Conservation (phyloP, 2,888 invertebrate genomes). For the Clitarchus hookeri region DNA sequence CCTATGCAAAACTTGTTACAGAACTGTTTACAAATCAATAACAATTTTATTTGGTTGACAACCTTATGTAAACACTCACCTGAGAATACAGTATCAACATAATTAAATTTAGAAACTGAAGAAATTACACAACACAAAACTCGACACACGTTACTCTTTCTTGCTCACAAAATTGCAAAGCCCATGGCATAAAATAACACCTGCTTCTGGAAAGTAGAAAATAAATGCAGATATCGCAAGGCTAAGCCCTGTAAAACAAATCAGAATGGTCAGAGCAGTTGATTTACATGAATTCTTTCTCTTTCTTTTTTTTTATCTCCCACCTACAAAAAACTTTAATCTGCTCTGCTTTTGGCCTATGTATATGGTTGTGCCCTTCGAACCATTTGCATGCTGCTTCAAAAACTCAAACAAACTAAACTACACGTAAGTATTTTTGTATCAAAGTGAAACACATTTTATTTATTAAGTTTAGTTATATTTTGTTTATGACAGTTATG, state of each 20-base stretch:
- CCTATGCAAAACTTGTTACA: too few species aligned
- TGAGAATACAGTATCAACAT: too few species aligned
- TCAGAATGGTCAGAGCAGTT: conserved; percentile 35
- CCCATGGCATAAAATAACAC: too few species aligned
- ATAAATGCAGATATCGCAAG: conserved; percentile 26
- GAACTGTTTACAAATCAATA: too few species aligned
- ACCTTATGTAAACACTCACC: too few species aligned
- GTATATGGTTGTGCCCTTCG: conserved; percentile 80
- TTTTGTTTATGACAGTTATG: background rate
- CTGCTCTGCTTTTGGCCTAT: conserved; percentile 76
- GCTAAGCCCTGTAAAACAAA: conserved; percentile 24
- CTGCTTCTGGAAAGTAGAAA: background rate
- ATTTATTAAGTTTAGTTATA: conserved; percentile 25
- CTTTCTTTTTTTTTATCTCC: conserved; percentile 67
- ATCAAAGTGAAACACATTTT: conserved; percentile 36
- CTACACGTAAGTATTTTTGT: conserved; percentile 71
- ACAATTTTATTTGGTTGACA: too few species aligned
- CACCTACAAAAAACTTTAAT: conserved; percentile 62
- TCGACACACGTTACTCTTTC: too few species aligned
- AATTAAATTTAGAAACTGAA: too few species aligned
- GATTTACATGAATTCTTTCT: conserved; percentile 52
- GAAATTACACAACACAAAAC: too few species aligned
- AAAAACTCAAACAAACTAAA: conserved; percentile 63
- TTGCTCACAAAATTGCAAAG: too few species aligned
- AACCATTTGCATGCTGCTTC: conserved; percentile 77